Evolutionary conservation across 2,113 vertebrate genomes (phyloP), one percentile per base, ranked within the genome.

Genomic region (Hydrochoerus hydrochaeris): DNA sequence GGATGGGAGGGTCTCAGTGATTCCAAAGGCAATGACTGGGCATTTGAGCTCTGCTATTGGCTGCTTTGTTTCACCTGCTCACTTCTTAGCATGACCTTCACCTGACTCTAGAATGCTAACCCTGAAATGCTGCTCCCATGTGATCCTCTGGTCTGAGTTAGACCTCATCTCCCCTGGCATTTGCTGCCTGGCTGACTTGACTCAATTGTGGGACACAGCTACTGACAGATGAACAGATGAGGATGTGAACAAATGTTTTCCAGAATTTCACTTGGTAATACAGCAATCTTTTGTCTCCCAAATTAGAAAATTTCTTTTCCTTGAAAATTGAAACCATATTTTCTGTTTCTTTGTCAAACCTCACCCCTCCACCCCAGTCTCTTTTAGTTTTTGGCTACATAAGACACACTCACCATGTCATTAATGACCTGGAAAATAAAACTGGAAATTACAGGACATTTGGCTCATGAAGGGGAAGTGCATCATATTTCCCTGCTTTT

Each of bases 281-380:
- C 3, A 54, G 17, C n/a, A 7, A 7, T 28, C 54, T 91, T 78
- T 63, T 78, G 62, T 90, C 62, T 75, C 46, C 49, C 73, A 81
- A 87, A 54, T 77, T 90, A 92, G 73, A 58, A 86, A 83, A 46
- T 28, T 92, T 91, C 35, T 85, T 8, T 88, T 80, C 80, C 44
- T 85, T 75, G 67, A 96, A 35, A 41, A 12, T 3, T 54, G 41
- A 84, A 88, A 73, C 14, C 41, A 65, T 30, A 73, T 62, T 82
- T 67, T 82, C 44, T 86, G 32, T 86, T 67, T 63, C 67, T 67
- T 83, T 41, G 41, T 10, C 30, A 38, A 1, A 0, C 0, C 2
- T 16, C 5, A 5, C 2, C 5, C 19, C 19, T 26, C 58, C 10
- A 5, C 46, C 32, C 44, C 20, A 35, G 16, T 52, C 82, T 52